phyloP scores from a whole-genome alignment of 1,140 invertebrate species.

The Brachionus angularis region DNA sequence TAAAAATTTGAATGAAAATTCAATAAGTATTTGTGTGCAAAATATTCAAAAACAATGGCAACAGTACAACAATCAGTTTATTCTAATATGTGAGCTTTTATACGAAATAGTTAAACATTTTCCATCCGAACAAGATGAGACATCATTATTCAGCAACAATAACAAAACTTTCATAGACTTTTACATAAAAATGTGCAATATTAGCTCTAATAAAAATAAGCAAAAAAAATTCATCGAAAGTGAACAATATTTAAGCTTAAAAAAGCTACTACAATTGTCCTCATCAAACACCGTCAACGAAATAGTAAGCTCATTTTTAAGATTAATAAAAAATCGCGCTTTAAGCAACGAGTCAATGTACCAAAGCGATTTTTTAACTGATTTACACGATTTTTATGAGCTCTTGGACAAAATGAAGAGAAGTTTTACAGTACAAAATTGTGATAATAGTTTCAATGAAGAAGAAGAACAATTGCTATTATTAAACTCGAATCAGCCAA shows the following conservation, averaged over 20 bases:
- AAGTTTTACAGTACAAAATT: slow-evolving; percentile 32
- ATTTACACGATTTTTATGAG: slow-evolving; percentile 21
- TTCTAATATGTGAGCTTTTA: not conserved
- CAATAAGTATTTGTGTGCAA: slow-evolving; percentile 12
- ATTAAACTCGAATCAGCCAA: too few relatives aligned
- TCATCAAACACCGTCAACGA: slow-evolving; percentile 28
- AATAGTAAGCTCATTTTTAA: slow-evolving; percentile 13
- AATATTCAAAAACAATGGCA: slow-evolving; percentile 42
- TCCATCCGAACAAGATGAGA: slow-evolving; percentile 17
- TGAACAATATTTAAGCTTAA: slow-evolving; percentile 1
- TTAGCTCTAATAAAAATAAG: slow-evolving; percentile 23
- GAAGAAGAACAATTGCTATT: not conserved
- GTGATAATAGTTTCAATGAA: slow-evolving; percentile 33
- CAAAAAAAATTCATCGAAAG: not conserved
- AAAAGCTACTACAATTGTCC: slow-evolving; percentile 39
- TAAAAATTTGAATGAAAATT: slow-evolving; percentile 16
- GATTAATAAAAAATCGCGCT: not conserved
- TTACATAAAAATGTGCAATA: slow-evolving; percentile 16
- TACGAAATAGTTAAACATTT: slow-evolving; percentile 41
- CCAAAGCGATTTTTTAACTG: slow-evolving; percentile 6
- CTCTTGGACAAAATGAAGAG: slow-evolving; percentile 22
- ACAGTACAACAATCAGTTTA: slow-evolving; percentile 37
- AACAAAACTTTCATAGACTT: slow-evolving; percentile 11
- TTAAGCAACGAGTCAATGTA: not conserved
- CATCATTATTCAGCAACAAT: slow-evolving; percentile 18